phyloP scores from a whole-genome alignment of 2,797 vertebrate genomes.

The Neopelma chrysocephalum region DNA sequence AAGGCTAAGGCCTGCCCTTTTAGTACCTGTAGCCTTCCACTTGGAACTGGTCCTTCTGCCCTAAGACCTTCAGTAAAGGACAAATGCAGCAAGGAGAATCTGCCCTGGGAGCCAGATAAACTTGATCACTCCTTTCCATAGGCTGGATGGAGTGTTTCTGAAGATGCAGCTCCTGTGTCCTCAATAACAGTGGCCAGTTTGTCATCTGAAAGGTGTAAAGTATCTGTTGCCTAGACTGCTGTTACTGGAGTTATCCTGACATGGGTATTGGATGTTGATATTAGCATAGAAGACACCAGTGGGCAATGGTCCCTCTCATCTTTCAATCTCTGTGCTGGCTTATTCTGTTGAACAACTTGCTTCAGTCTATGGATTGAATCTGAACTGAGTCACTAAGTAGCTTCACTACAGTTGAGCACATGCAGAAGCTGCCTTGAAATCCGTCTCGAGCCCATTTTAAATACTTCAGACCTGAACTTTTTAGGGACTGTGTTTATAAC shows the following conservation, averaged over 20 bases:
- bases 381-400: background rate
- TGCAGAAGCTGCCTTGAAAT: background rate
- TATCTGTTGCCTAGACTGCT: background rate
- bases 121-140: background rate
- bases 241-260: background rate
- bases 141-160: background rate
- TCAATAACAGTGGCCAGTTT: background rate
- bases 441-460: background rate
- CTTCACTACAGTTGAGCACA: background rate
- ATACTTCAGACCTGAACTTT: background rate
- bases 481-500: background rate
- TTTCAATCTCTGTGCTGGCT: background rate
- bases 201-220: background rate
- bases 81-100: background rate
- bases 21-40: background rate
- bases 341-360: background rate
- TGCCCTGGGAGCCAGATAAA: background rate
- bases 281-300: background rate
- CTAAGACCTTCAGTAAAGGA: background rate
- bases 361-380: background rate
- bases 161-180: background rate
- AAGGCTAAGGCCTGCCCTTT: background rate
- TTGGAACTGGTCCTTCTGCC: background rate
- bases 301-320: background rate
- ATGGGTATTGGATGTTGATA: background rate